Percentiles rank a stretch among this genome's conserved stretches.
Conservation (phyloP, 2,797 vertebrate species). For the Epinephelus awoara region DNA sequence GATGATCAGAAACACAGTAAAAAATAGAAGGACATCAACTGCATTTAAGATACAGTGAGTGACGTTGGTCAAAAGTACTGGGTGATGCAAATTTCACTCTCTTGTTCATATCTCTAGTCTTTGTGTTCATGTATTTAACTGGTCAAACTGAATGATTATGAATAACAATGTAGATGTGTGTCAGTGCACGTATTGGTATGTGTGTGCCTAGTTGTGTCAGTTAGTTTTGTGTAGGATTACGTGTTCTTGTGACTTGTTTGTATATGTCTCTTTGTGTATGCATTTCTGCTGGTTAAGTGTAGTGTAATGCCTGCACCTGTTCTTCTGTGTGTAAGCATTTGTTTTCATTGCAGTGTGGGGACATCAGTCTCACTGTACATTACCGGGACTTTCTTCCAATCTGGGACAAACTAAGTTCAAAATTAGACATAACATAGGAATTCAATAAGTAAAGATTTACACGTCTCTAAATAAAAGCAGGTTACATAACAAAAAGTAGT, state of each 20-base stretch:
- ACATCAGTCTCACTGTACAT: background rate
- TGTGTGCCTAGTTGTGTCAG: background rate
- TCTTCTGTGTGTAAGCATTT: background rate
- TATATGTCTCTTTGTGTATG: background rate
- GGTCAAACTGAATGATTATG: conserved; percentile 7
- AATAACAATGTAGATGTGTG: background rate
- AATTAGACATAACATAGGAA: too few species aligned
- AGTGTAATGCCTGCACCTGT: background rate
- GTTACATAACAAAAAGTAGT: too few species aligned
- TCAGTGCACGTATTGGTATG: background rate
- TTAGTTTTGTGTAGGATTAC: background rate
- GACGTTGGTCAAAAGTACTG: conserved; percentile 16
- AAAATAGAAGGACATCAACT: background rate
- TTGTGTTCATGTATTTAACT: conserved; percentile 12
- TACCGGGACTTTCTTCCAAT: background rate
- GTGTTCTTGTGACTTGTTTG: background rate
- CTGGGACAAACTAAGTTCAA: background rate
- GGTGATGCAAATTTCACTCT: conserved; percentile 24
- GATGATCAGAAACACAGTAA: background rate
- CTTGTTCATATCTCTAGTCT: background rate
- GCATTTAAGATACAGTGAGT: background rate
- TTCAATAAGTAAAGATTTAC: too few species aligned
- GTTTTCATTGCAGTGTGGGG: background rate
- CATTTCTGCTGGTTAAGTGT: background rate
- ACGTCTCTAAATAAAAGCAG: too few species aligned